Base-by-base conservation (phyloP, 2,113 vertebrate species). In the Grantiella picta region DNA sequence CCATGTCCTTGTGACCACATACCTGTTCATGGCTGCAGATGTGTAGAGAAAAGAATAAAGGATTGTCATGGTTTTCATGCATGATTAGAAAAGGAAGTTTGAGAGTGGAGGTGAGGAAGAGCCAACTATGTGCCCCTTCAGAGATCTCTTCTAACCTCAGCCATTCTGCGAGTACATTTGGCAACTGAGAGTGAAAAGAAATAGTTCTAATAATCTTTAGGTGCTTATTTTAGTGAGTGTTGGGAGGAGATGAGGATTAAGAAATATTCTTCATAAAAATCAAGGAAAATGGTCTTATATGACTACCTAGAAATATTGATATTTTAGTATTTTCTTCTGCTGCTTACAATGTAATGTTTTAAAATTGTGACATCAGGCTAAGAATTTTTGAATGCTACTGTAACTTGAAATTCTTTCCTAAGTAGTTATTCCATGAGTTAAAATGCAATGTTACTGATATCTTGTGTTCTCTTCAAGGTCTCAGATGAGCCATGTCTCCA, bases 401-500 rank as follows among this genome's bases (percentile, higher is more conserved):
- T 38, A 69, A 64, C 44, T 72, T 76, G 31, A 33, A n/a, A 36
- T 53, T 52, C 19, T 66, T 75, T 83, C 60, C 44, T 33, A 71
- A 89, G 52, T 56, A 86, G 29, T 35, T 86, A 53, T 22, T 82
- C 20, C 13, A 9, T 82, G 59, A 93, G 44, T 36, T 73, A 16
- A 63, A 86, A 45, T 80, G 57, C 29, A 78, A 0, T 47, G 36
- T 61, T 71, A 38, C 20, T 76, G 33, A 24, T 29, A 50, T 12
- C 44, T 66, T 95, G 52, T 94, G 44, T n/a, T 94, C 29, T 95
- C 15, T 72, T 90, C 38, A 96, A 99, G 99, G 97, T 99, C 49
- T 97, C 94, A 87, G 94, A 50, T 44, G 98, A 99, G 42, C 96
- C 97, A 27, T 90, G 82, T 69, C 96, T 99, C 76, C 99, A 98